A percentile compares a stretch with the other conserved stretches of the same genome.
phyloP scores from a whole-genome alignment of 2,888 invertebrate genomes.

The Branchipolynoe longqiensis region DNA sequence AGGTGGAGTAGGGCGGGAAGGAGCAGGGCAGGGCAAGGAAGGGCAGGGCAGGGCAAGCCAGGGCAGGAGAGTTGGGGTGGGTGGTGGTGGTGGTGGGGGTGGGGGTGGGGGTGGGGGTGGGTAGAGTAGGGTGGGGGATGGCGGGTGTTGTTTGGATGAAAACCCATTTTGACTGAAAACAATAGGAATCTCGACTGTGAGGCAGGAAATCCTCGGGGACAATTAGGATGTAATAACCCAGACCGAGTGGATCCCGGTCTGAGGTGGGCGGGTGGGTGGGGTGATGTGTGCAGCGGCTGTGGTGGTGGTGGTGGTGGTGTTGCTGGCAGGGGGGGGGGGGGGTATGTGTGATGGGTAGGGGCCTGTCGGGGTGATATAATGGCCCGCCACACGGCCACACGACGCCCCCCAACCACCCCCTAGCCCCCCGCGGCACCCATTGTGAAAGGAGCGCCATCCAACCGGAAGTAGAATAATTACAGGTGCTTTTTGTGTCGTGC shows the following conservation, averaged over 20 bases:
- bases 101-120: too few relatives aligned
- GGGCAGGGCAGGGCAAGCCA: too few relatives aligned
- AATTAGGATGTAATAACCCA: constrained; percentile 52
- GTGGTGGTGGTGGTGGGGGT: too few relatives aligned
- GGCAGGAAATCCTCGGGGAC: constrained; percentile 47
- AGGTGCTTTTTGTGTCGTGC: constrained; percentile 55
- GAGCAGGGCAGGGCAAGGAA: too few relatives aligned
- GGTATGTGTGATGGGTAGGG: constrained; percentile 13
- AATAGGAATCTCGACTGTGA: constrained; percentile 6
- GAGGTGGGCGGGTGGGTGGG: not conserved
- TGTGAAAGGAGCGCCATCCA: constrained; percentile 34
- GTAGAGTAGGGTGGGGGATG: not conserved
- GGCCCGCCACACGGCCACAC: constrained; percentile 8
- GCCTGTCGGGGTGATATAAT: constrained; percentile 40
- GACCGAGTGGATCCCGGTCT: constrained; percentile 34
- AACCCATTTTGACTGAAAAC: not conserved
- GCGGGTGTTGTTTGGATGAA: constrained; percentile 8
- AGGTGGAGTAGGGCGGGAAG: too few relatives aligned
- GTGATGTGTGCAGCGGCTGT: not conserved
- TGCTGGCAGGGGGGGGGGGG: not conserved
- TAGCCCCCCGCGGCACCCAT: constrained; percentile 32
- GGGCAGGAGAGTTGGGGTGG: too few relatives aligned
- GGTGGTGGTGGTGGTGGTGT: constrained; percentile 10
- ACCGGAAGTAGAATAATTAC: constrained; percentile 54
- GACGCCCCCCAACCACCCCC: constrained; percentile 30